Evolutionary conservation across 1,140 invertebrate species (phyloP), one percentile per base, ranked within the genome.

Genomic region (Sycophaga agraensis): DNA sequence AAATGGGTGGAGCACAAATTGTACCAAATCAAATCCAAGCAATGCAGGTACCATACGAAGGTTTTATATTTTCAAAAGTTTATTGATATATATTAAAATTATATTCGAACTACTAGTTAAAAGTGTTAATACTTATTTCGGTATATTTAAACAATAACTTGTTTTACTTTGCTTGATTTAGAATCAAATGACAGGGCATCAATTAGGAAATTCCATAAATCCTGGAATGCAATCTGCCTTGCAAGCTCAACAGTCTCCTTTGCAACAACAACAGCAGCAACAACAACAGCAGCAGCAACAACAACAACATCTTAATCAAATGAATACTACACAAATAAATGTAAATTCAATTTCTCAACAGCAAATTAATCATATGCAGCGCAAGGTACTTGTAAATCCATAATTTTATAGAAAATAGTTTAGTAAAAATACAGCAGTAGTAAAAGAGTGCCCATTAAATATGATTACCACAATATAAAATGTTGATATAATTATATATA

Each of bases 321-420:
- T 58, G 17, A 56, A 56, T 46, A 31, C 43, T 34, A 8, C 26
- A 2, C 56, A 58, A 39, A 49, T 58, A 16, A 58, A 48, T 49
- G 45, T 58, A 16, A 49, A 49, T 49, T 83, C 84, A 72, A 83
- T 87, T 74, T 75, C 81, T 34, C 84, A 84, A 51, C 43, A 60
- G 17, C 85, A 85, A 73, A 72, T 84, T 75, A 64, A 70, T 67
- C 71, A 82, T 68, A 68, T 83, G 71, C 70, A 81, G 70, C 63
- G 76, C 68, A 76, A 84, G 77, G 74, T 76, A 19, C 72, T 73
- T 14, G 2, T 39, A 5, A 42, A 2, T 21, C 22, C 35, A 14
- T 49, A 22, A 31, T 31, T 49, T 31, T 7, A 49, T 7, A 12
- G 43, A 26, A 12, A 46, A 6, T 11, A 31, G 28, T 31, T 11